Conservation (phyloP, 1,140 invertebrate genomes). For the Pseudomyrmex flavicornis region DNA sequence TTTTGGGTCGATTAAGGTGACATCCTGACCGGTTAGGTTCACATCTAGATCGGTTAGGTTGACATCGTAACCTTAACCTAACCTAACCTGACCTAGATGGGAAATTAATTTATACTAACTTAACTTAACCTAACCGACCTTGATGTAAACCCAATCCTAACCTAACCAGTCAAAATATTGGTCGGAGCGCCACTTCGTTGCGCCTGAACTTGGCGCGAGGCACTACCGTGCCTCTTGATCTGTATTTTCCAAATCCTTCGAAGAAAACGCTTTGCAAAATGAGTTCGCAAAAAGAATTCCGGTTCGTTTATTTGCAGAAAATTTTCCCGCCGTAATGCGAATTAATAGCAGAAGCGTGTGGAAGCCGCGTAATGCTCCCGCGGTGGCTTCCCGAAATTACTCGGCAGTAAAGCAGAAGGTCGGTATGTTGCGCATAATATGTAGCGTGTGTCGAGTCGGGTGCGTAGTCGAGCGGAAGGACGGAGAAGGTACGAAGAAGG, state of each 20-base stretch:
- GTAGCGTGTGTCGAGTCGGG: slow-evolving; percentile 45
- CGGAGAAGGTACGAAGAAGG: slow-evolving; percentile 21
- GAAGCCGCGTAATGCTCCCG: slow-evolving; percentile 50
- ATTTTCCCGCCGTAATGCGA: slow-evolving; percentile 20
- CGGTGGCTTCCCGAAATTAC: slow-evolving; percentile 71
- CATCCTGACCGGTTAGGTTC: no score
- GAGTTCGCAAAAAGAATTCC: not conserved
- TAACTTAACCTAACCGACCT: no score
- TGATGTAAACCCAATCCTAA: no score
- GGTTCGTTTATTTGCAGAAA: not conserved
- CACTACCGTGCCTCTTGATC: no score
- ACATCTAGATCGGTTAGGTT: no score
- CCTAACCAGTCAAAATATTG: no score
- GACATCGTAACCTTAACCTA: no score
- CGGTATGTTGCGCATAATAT: slow-evolving; percentile 39
- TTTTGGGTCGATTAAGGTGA: no score
- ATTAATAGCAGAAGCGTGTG: slow-evolving; percentile 48
- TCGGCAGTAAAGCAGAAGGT: slow-evolving; percentile 54
- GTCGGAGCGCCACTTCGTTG: no score
- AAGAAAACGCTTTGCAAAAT: not conserved
- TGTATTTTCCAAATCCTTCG: not conserved
- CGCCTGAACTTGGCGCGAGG: no score
- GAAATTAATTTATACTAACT: no score
- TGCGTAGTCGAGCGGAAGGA: slow-evolving; percentile 37
- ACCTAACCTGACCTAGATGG: no score